A percentile compares a stretch with the other conserved stretches of the same genome.
Evolutionary conservation across 1,140 invertebrate genomes (phyloP).

Genomic region (Cepaea nemoralis): DNA sequence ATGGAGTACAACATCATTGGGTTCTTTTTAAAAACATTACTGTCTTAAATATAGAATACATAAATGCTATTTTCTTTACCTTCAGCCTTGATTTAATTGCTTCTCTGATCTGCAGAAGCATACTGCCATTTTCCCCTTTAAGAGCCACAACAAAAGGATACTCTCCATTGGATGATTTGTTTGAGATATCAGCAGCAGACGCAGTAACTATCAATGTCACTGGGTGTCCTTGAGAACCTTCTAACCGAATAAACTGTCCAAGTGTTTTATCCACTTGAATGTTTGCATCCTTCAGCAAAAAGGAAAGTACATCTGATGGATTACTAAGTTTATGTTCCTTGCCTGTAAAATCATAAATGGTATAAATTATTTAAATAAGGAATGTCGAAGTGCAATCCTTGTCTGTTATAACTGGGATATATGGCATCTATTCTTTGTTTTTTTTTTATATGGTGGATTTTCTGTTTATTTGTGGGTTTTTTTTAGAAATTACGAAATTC

Average conservation of each 20-base stretch:
- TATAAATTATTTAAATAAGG: no score
- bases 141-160: not conserved
- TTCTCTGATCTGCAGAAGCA: slow-evolving; percentile 1
- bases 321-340: not conserved
- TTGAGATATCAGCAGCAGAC: not conserved
- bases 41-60: no score
- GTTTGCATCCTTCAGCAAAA: not conserved
- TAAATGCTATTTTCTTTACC: no score
- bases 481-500: no score
- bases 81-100: not conserved
- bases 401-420: no score
- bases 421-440: no score
- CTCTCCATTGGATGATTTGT: not conserved
- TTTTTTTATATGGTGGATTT: no score
- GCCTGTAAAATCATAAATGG: not conserved
- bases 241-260: not conserved
- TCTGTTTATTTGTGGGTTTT: no score
- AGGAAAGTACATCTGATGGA: not conserved
- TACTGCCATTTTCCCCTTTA: not conserved
- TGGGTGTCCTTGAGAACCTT: not conserved
- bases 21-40: no score
- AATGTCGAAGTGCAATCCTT: no score
- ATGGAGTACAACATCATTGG: no score
- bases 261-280: not conserved
- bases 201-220: not conserved